phyloP scores from a whole-genome alignment of 1,140 invertebrate genomes.

The Cheumatopsyche charites region DNA sequence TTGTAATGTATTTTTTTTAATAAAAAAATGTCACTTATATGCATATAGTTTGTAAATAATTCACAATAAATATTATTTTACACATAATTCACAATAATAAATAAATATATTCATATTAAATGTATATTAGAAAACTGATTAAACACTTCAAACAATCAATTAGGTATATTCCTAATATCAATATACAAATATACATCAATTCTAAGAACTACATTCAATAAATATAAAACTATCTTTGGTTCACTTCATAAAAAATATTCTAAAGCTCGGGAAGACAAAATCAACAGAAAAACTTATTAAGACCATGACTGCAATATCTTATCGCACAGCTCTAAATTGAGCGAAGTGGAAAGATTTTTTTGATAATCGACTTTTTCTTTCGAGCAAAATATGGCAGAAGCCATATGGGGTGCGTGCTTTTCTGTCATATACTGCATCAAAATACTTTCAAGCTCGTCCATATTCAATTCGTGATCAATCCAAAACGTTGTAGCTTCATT shows the following conservation, averaged over 20 bases:
- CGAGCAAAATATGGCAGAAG: slow-evolving; percentile 42
- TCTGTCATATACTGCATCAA: slow-evolving; percentile 57
- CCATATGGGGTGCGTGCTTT: slow-evolving; percentile 36
- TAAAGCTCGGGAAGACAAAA: not conserved
- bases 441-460: slow-evolving; percentile 57
- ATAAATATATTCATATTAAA: too few species aligned
- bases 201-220: not conserved
- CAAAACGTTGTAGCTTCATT: slow-evolving; percentile 57
- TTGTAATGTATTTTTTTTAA: too few species aligned
- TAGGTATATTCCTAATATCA: too few species aligned
- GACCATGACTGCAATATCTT: slow-evolving; percentile 44
- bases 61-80: too few species aligned
- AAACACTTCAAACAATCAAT: too few species aligned
- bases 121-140: too few species aligned
- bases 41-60: too few species aligned
- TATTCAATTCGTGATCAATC: slow-evolving; percentile 57
- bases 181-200: not conserved
- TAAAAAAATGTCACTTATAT: too few species aligned
- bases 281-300: not conserved
- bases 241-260: not conserved
- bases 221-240: not conserved
- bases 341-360: slow-evolving; percentile 40
- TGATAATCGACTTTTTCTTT: slow-evolving; percentile 45
- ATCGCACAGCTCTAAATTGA: slow-evolving; percentile 44
- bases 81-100: too few species aligned